Percentiles rank a stretch among this genome's conserved stretches.
Conservation (phyloP, 2,888 invertebrate species). For the Margaritifera margaritifera region DNA sequence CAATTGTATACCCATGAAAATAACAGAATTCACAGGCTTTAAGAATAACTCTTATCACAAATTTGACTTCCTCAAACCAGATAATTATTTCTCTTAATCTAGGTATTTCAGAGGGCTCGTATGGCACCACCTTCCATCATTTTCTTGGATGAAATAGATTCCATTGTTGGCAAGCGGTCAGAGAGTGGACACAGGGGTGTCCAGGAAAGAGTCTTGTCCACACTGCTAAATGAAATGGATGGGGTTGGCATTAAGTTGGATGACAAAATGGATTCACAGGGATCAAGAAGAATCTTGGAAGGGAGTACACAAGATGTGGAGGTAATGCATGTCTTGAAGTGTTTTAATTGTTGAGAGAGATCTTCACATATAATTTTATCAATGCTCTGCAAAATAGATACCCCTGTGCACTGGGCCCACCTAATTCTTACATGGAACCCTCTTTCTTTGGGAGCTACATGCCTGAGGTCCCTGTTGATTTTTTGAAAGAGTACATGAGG, state of each 20-base stretch:
- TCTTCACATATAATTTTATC: no score
- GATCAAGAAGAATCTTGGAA: slow-evolving; percentile 27
- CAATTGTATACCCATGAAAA: no score
- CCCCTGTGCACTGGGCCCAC: no score
- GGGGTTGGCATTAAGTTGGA: slow-evolving; percentile 75
- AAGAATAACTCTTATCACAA: no score
- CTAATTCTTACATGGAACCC: no score
- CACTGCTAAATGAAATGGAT: slow-evolving; percentile 81
- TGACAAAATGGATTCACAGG: slow-evolving; percentile 40
- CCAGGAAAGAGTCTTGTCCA: slow-evolving; percentile 78
- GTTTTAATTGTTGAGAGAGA: no score
- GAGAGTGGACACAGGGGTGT: slow-evolving; percentile 71
- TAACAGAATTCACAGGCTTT: no score
- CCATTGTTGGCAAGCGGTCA: slow-evolving; percentile 71
- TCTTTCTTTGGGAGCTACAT: no score
- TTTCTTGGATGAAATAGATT: slow-evolving; percentile 80
- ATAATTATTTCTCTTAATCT: background rate
- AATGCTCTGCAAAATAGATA: no score
- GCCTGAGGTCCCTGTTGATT: no score
- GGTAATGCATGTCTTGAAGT: slow-evolving; percentile 1
- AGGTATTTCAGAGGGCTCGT: slow-evolving; percentile 78
- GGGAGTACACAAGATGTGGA: slow-evolving; percentile 9
- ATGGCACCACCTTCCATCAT: slow-evolving; percentile 78
- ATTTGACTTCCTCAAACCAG: no score
- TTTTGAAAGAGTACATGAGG: no score